These are phyloP conservation scores for Calephelis virginiensis DNA, from an alignment of 1,140 invertebrate species.

Conservation along the genomic window DNA sequence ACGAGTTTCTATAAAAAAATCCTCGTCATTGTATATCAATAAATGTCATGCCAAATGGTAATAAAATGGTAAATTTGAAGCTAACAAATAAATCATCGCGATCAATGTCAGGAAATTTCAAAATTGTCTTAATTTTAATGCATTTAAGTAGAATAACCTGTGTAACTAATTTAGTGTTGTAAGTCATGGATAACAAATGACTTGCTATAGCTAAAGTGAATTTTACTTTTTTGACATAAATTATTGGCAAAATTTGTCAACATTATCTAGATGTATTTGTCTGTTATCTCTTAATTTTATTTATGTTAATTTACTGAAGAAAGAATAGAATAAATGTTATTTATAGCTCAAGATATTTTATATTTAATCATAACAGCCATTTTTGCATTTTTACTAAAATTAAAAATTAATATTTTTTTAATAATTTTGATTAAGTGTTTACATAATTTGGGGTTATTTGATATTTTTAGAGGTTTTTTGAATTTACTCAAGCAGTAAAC, in stretches of 20 bases:
- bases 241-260: conserved; percentile 5
- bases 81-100: background rate
- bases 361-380: no score
- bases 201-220: background rate
- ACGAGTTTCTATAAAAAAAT: background rate
- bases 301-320: background rate
- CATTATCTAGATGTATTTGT: conserved; percentile 7
- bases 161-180: conserved; percentile 11
- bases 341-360: background rate
- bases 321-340: background rate
- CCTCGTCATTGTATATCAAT: background rate
- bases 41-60: conserved; percentile 7
- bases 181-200: conserved; percentile 8
- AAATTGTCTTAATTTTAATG: conserved; percentile 13
- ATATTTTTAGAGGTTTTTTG: no score
- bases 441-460: no score
- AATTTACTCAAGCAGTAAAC: no score
- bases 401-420: no score
- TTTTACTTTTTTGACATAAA: background rate
- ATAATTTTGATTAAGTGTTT: no score
- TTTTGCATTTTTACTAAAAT: no score
- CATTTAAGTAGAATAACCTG: conserved; percentile 1
- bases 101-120: conserved; percentile 8
- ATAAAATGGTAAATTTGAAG: background rate
- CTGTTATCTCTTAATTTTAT: background rate